phyloP scores from a whole-genome alignment of 2,888 invertebrate genomes.

The Erebia ligea region DNA sequence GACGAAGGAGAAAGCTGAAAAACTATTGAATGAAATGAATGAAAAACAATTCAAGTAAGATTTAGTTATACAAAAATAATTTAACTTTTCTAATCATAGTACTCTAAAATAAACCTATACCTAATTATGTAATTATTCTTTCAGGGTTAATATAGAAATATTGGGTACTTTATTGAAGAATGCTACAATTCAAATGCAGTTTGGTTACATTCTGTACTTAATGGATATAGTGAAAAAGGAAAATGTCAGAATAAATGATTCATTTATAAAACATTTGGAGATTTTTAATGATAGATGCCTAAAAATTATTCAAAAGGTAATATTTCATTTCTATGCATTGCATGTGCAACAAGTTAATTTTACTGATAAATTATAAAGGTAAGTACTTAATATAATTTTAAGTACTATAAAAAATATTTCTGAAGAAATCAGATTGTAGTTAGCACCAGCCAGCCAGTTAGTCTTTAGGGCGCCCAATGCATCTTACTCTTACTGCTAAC shows the following conservation, averaged over 20 bases:
- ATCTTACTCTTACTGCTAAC: too few species aligned
- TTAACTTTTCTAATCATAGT: background rate
- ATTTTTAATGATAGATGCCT: constrained; percentile 83
- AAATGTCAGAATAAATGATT: constrained; percentile 84
- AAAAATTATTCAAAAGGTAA: constrained; percentile 72
- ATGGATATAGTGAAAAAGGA: constrained; percentile 86
- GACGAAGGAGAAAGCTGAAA: constrained; percentile 83
- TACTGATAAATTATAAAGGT: too few species aligned
- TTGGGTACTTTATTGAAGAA: constrained; percentile 88
- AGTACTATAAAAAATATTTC: too few species aligned
- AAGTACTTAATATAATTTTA: too few species aligned
- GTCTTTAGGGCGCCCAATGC: too few species aligned
- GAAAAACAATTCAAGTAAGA: constrained; percentile 84
- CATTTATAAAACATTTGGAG: constrained; percentile 85
- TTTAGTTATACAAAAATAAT: constrained; percentile 1
- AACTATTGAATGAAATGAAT: constrained; percentile 88
- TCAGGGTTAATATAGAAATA: constrained; percentile 89
- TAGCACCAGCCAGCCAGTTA: too few species aligned
- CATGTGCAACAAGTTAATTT: background rate
- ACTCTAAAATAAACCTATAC: background rate
- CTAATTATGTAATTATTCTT: constrained; percentile 6
- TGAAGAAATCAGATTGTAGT: too few species aligned
- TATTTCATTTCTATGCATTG: constrained; percentile 11
- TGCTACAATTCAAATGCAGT: constrained; percentile 84
- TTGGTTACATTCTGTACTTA: constrained; percentile 86